A percentile compares a stretch with the other conserved stretches of the same genome.
These are phyloP conservation scores for Diachasma alloeum DNA, from an alignment of 1,140 invertebrate genomes.

Conservation along the genomic window DNA sequence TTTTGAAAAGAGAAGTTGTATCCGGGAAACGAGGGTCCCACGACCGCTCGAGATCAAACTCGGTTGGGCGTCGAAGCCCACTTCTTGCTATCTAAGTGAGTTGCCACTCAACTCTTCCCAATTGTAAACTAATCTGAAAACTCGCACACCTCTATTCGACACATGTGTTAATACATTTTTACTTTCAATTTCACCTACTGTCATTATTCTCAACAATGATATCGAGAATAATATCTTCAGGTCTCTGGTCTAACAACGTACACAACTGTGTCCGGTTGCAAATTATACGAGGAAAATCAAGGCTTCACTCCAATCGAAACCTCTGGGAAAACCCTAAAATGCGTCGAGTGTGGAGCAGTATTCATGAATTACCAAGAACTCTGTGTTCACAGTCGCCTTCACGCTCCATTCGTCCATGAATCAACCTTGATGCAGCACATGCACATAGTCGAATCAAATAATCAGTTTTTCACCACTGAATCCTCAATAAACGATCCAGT, in stretches of 20 bases:
- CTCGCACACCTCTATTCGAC: too few relatives aligned
- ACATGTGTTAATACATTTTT: too few relatives aligned
- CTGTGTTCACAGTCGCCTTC: slow-evolving; percentile 49
- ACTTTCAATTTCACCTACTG: too few relatives aligned
- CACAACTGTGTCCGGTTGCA: slow-evolving; percentile 47
- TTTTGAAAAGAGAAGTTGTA: too few relatives aligned
- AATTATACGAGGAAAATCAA: slow-evolving; percentile 54
- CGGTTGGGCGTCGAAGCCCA: too few relatives aligned
- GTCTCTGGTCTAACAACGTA: slow-evolving; percentile 50
- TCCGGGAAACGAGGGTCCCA: too few relatives aligned
- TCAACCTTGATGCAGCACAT: slow-evolving; percentile 50
- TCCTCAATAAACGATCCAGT: slow-evolving; percentile 2
- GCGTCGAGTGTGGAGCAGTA: slow-evolving; percentile 50
- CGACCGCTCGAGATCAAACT: too few relatives aligned
- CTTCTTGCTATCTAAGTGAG: too few relatives aligned
- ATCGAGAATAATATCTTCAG: slow-evolving; percentile 29
- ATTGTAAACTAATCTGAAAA: too few relatives aligned
- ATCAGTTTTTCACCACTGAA: slow-evolving; percentile 40
- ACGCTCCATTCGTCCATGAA: slow-evolving; percentile 49
- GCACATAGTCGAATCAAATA: slow-evolving; percentile 56
- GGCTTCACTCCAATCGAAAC: slow-evolving; percentile 47
- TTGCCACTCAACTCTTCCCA: too few relatives aligned
- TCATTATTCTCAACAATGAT: not conserved
- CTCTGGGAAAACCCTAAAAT: slow-evolving; percentile 49
- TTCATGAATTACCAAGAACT: slow-evolving; percentile 56